Evolutionary conservation across 1,140 invertebrate species (phyloP).

Genomic region (Zaprionus gabonicus): DNA sequence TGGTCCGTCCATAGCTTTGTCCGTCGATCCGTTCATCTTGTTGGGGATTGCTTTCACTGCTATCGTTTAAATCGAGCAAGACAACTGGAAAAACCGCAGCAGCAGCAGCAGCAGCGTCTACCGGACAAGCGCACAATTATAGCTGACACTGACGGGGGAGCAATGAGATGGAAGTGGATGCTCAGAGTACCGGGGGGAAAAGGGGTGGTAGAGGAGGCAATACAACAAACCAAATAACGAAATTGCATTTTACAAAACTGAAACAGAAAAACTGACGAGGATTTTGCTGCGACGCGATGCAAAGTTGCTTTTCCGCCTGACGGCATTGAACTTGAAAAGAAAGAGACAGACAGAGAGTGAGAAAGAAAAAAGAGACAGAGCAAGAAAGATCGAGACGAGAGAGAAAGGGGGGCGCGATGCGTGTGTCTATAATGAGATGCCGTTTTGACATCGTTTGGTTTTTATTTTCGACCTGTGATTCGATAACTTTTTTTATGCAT

Average conservation of each 20-base stretch:
- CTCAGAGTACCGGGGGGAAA: background rate
- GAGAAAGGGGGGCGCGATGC: conserved; percentile 13
- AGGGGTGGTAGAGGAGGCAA: background rate
- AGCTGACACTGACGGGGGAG: conserved; percentile 44
- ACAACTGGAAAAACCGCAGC: conserved; percentile 72
- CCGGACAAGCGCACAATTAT: conserved; percentile 63
- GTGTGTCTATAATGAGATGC: conserved; percentile 66
- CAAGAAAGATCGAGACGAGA: background rate
- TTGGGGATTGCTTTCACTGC: conserved; percentile 67
- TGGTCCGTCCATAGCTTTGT: background rate
- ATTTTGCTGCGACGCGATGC: conserved; percentile 31
- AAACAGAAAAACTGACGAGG: conserved; percentile 32
- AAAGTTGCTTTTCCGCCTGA: conserved; percentile 64
- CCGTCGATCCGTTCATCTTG: conserved; percentile 2
- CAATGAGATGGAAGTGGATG: background rate
- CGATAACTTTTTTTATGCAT: conserved; percentile 56
- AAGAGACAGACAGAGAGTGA: background rate
- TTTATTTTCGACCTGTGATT: conserved; percentile 57
- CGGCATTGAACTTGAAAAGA: conserved; percentile 77
- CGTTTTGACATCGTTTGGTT: conserved; percentile 69
- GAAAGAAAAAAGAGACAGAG: background rate
- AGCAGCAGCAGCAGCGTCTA: conserved; percentile 39
- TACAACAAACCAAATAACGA: conserved; percentile 75
- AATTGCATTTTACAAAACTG: conserved; percentile 69
- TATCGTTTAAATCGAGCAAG: conserved; percentile 54